A percentile compares a stretch with the other conserved stretches of the same genome.
Conservation (phyloP, 2,797 vertebrate genomes). For the Benthosema pterotum region DNA sequence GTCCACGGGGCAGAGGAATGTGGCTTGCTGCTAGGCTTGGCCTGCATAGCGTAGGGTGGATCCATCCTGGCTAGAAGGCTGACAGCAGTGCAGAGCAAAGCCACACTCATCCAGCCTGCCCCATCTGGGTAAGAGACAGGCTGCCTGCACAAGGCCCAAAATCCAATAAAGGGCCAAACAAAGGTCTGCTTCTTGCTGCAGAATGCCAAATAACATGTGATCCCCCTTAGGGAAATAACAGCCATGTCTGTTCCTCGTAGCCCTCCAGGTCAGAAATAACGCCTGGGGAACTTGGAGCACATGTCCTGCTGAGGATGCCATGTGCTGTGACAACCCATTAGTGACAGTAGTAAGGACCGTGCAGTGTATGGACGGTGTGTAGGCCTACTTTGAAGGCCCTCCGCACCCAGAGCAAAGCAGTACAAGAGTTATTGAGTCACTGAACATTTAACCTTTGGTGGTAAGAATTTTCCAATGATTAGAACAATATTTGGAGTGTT, state of each 20-base stretch:
- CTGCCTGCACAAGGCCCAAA: constrained; percentile 55
- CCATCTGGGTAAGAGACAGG: constrained; percentile 56
- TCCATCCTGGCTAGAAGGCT: constrained; percentile 49
- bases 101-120: constrained; percentile 43
- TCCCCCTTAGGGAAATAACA: constrained; percentile 65
- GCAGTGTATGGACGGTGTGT: constrained; percentile 15
- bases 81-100: constrained; percentile 51
- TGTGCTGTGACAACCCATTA: constrained; percentile 53
- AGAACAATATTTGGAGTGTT: constrained; percentile 17
- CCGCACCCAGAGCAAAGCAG: background rate
- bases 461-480: constrained; percentile 5
- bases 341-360: constrained; percentile 24
- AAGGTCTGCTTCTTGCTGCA: constrained; percentile 73
- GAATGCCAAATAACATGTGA: constrained; percentile 81
- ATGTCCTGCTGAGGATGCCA: constrained; percentile 57
- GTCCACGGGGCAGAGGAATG: constrained; percentile 75
- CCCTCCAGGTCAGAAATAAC: constrained; percentile 69
- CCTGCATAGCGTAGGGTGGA: constrained; percentile 57
- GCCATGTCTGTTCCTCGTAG: constrained; percentile 54
- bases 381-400: background rate
- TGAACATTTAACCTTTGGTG: constrained; percentile 9
- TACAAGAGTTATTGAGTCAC: constrained; percentile 12
- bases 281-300: constrained; percentile 62
- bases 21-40: constrained; percentile 57
- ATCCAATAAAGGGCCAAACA: constrained; percentile 81